Evolutionary conservation across 2,113 vertebrate genomes (phyloP).

Genomic region (Centropus unirufus): DNA sequence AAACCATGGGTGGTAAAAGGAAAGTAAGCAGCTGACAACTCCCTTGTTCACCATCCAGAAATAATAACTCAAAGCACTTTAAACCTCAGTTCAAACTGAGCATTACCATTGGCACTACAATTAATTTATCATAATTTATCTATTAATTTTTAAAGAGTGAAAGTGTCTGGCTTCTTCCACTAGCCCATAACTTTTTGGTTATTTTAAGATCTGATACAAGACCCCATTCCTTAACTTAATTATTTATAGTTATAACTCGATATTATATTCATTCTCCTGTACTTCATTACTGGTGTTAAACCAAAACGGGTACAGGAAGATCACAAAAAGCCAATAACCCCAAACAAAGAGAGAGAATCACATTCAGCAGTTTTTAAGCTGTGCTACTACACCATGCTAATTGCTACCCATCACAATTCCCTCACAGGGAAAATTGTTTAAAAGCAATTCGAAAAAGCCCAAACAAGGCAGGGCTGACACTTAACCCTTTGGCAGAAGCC

Average conservation of each 20-base stretch:
- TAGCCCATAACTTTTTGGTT: not conserved
- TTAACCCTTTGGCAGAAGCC: not conserved
- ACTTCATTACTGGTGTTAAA: not conserved
- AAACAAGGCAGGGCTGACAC: not conserved
- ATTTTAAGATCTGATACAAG: not conserved
- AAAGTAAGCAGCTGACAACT: not conserved
- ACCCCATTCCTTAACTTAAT: not conserved
- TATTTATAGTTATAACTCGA: not conserved
- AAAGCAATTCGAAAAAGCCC: not conserved
- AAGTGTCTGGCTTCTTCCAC: not conserved
- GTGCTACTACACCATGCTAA: slow-evolving; percentile 11
- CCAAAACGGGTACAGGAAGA: not conserved
- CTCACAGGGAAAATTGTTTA: not conserved
- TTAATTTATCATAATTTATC: not conserved
- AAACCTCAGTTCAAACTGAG: not conserved
- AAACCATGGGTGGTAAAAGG: not conserved
- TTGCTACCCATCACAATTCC: slow-evolving; percentile 6
- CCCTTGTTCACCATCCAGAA: not conserved
- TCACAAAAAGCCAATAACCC: not conserved
- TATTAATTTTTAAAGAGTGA: not conserved
- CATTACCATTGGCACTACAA: not conserved
- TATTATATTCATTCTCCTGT: not conserved
- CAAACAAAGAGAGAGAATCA: not conserved
- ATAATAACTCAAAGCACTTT: not conserved
- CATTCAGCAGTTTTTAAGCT: slow-evolving; percentile 9